phyloP scores from a whole-genome alignment of 2,113 vertebrate species.

The Chrysemys picta region DNA sequence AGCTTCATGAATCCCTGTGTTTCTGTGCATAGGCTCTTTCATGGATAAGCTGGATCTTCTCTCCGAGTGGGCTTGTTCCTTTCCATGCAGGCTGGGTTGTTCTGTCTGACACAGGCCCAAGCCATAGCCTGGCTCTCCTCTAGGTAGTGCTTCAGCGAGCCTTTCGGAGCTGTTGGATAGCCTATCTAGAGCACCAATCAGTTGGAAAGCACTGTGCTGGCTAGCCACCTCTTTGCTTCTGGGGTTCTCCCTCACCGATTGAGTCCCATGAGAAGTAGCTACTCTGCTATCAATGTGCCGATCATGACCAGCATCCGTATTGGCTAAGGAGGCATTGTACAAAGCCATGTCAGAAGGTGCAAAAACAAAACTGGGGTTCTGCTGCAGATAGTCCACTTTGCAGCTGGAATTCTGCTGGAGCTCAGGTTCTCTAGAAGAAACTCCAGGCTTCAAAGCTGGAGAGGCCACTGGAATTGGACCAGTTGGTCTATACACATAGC shows the following conservation, averaged over 20 bases:
- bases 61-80: neutral
- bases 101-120: neutral
- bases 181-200: neutral
- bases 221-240: neutral
- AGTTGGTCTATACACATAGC: slow-evolving; percentile 30
- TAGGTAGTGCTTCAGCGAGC: fast-evolving
- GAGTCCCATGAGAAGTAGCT: neutral
- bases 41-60: neutral
- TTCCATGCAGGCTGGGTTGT: neutral
- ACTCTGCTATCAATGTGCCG: slow-evolving; percentile 51
- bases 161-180: fast-evolving
- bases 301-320: neutral
- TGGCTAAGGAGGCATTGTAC: fast-evolving
- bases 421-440: slow-evolving; percentile 59
- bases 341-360: fast-evolving
- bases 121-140: neutral
- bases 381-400: slow-evolving; percentile 59
- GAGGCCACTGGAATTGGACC: slow-evolving; percentile 31
- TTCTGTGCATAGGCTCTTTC: neutral
- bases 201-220: slow-evolving; percentile 71
- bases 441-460: neutral
- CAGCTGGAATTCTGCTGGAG: slow-evolving; percentile 62
- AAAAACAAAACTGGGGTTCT: neutral
- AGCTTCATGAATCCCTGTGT: neutral
- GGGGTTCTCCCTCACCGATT: fast-evolving